These are phyloP conservation scores for Callyntrura sp. DNA, from an alignment of 2,888 invertebrate genomes.

Conservation along the genomic window DNA sequence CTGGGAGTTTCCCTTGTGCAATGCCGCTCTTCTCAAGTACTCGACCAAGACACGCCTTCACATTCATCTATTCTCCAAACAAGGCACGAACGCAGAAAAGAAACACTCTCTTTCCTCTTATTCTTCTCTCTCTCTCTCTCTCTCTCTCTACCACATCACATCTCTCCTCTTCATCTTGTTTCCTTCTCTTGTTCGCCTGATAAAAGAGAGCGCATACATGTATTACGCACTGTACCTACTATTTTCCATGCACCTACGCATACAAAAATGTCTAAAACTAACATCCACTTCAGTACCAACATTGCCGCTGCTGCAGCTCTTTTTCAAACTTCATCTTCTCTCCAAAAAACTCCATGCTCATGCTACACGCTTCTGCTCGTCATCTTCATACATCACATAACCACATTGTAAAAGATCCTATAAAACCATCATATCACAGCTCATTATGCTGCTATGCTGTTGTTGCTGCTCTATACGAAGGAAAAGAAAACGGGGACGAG, in stretches of 20 bases:
- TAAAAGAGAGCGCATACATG: conserved; percentile 26
- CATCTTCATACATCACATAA: conserved; percentile 76
- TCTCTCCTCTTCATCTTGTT: conserved; percentile 63
- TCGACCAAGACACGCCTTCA: conserved; percentile 64
- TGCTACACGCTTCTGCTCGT: conserved; percentile 25
- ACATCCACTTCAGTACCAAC: neutral
- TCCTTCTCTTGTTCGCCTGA: conserved; percentile 52
- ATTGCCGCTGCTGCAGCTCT: conserved; percentile 1
- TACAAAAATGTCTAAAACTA: conserved; percentile 11
- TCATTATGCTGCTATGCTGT: conserved; percentile 75
- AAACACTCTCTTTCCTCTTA: conserved; percentile 46
- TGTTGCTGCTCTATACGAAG: no score
- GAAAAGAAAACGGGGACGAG: conserved; percentile 25
- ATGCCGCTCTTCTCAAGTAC: conserved; percentile 54
- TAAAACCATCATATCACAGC: conserved; percentile 74
- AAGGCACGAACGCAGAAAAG: conserved; percentile 61
- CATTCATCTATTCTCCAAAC: conserved; percentile 74
- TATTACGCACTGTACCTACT: neutral
- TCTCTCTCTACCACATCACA: conserved; percentile 35
- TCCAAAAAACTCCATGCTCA: neutral
- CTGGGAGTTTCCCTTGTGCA: conserved; percentile 65
- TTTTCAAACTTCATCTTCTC: conserved; percentile 39
- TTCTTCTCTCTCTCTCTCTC: conserved; percentile 11
- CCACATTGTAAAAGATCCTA: conserved; percentile 74
- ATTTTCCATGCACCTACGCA: neutral